These are phyloP conservation scores for Calliopsis andreniformis DNA, from an alignment of 1,140 invertebrate genomes.

Conservation along the genomic window DNA sequence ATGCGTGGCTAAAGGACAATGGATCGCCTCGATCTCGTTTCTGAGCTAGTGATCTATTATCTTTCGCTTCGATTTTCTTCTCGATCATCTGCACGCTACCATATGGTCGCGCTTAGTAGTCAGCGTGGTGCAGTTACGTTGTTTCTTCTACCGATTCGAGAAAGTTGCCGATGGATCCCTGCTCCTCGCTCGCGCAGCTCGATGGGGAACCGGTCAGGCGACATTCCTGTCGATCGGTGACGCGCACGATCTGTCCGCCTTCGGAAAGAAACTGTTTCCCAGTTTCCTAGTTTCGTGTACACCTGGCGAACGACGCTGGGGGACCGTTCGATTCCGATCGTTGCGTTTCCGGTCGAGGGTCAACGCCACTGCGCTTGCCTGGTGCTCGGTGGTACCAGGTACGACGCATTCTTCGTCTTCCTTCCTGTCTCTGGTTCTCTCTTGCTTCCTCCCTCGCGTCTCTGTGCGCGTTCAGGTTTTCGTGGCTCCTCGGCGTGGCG, in stretches of 20 bases:
- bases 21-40: too few species aligned
- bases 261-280: neutral
- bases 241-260: slow-evolving; percentile 37
- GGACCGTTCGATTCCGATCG: neutral
- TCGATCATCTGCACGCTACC: too few species aligned
- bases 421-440: neutral
- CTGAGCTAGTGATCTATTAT: too few species aligned
- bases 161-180: too few species aligned
- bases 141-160: too few species aligned
- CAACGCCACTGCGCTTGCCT: neutral
- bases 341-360: neutral
- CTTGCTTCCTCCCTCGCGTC: slow-evolving; percentile 1
- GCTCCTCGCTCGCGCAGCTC: too few species aligned
- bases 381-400: slow-evolving; percentile 10
- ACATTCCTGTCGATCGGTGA: slow-evolving; percentile 68
- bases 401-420: neutral
- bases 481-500: neutral
- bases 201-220: slow-evolving; percentile 71
- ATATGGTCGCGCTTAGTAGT: too few species aligned
- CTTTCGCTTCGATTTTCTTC: too few species aligned
- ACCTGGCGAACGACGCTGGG: neutral
- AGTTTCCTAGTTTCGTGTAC: neutral
- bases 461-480: neutral
- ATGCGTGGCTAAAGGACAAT: too few species aligned
- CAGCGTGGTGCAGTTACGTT: too few species aligned